These are phyloP conservation scores for Tachysurus vachellii DNA, from an alignment of 2,113 vertebrate genomes.

Conservation along the genomic window DNA sequence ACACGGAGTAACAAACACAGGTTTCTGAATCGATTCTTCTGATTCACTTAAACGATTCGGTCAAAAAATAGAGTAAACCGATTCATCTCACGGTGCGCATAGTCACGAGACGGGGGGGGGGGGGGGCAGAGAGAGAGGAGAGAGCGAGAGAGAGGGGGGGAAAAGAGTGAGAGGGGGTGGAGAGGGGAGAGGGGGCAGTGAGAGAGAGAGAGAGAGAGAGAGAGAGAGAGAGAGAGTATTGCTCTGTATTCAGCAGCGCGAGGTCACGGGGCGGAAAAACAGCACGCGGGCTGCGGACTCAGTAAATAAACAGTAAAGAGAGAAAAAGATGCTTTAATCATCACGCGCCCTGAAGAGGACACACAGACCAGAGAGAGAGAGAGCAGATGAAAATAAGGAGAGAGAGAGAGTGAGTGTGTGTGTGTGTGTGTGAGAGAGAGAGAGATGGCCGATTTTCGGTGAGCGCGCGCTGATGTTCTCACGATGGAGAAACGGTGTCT, in stretches of 20 bases:
- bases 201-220: not conserved
- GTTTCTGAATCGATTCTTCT: not conserved
- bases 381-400: not conserved
- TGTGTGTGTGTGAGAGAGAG: not conserved
- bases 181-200: not conserved
- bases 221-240: not conserved
- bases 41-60: not conserved
- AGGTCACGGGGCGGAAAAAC: constrained; percentile 4
- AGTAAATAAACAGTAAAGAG: constrained; percentile 18
- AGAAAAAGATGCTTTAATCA: constrained; percentile 17
- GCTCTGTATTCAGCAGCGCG: constrained; percentile 8
- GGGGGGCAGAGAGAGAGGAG: not conserved
- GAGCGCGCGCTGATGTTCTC: constrained; percentile 58
- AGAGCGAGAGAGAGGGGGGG: no score
- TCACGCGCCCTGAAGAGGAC: not conserved
- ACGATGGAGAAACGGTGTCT: constrained; percentile 69
- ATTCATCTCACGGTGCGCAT: not conserved
- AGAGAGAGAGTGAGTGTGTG: not conserved
- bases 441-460: not conserved
- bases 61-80: not conserved
- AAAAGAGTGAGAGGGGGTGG: no score
- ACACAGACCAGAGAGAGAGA: not conserved
- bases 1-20: not conserved
- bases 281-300: not conserved
- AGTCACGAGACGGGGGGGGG: not conserved